Percentiles rank a stretch among this genome's conserved stretches.
Evolutionary conservation across 2,888 invertebrate species (phyloP).

Genomic region (Mimumesa dahlbomi): DNA sequence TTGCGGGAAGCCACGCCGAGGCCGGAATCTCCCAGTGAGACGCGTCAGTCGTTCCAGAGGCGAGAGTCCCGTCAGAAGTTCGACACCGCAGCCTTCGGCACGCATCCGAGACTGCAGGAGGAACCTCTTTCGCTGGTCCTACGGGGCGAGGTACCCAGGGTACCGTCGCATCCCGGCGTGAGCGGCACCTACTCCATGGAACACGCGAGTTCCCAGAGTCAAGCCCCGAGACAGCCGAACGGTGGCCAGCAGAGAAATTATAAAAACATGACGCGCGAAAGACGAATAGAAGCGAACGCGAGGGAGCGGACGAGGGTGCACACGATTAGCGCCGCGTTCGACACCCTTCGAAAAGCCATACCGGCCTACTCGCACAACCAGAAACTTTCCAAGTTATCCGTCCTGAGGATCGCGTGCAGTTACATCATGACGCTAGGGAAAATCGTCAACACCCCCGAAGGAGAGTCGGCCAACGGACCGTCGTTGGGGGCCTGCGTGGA

Average conservation of each 20-base stretch:
- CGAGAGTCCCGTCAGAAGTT: slow-evolving; percentile 61
- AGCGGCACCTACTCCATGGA: slow-evolving; percentile 62
- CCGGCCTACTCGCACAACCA: slow-evolving; percentile 96
- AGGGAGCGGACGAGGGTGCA: slow-evolving; percentile 95
- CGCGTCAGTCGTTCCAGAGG: too few species aligned
- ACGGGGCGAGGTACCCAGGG: slow-evolving; percentile 80
- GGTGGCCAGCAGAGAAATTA: slow-evolving; percentile 89
- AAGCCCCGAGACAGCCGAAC: not conserved
- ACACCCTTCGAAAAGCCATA: slow-evolving; percentile 90
- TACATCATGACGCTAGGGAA: slow-evolving; percentile 94
- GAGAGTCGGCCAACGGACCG: slow-evolving; percentile 84
- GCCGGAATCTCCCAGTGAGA: slow-evolving; percentile 16
- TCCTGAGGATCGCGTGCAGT: slow-evolving; percentile 94
- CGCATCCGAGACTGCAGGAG: slow-evolving; percentile 80
- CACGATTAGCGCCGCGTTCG: slow-evolving; percentile 97
- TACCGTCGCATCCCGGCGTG: slow-evolving; percentile 83
- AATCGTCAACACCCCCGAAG: slow-evolving; percentile 82
- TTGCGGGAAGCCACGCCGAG: slow-evolving; percentile 45
- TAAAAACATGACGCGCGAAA: slow-evolving; percentile 96
- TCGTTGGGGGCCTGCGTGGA: slow-evolving; percentile 90
- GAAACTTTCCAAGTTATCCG: slow-evolving; percentile 95
- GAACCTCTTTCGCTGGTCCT: slow-evolving; percentile 85
- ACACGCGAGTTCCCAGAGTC: slow-evolving; percentile 13
- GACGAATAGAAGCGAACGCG: slow-evolving; percentile 96
- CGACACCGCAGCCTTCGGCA: slow-evolving; percentile 39